Percentiles rank a stretch among this genome's conserved stretches.
Conservation (phyloP, 2,888 invertebrate genomes). For the Macaria liturata region DNA sequence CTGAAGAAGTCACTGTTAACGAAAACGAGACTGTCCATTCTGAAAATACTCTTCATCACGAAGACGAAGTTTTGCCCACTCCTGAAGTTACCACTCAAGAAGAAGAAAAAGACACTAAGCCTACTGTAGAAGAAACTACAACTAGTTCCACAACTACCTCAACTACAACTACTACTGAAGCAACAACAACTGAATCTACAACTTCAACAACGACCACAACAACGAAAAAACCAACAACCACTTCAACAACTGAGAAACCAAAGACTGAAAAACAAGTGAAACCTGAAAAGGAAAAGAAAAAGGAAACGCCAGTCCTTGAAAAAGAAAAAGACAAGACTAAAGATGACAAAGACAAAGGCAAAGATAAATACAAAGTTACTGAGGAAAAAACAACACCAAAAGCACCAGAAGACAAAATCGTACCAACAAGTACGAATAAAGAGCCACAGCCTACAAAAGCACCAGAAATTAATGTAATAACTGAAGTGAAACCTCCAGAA, state of each 20-base stretch:
- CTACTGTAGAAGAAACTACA: conserved; percentile 45
- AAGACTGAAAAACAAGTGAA: conserved; percentile 50
- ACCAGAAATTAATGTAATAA: conserved; percentile 40
- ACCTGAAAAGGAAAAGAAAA: conserved; percentile 66
- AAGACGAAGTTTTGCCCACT: conserved; percentile 48
- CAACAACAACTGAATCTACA: conserved; percentile 38
- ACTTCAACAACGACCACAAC: conserved; percentile 42
- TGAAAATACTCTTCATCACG: conserved; percentile 64
- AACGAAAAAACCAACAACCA: conserved; percentile 47
- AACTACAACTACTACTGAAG: conserved; percentile 43
- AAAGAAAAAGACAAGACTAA: conserved; percentile 50
- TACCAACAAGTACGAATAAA: conserved; percentile 25
- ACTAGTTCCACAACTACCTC: conserved; percentile 44
- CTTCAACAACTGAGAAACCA: conserved; percentile 15
- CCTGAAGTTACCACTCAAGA: conserved; percentile 52
- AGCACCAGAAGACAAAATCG: conserved; percentile 38
- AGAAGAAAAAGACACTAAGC: conserved; percentile 45
- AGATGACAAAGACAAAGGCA: conserved; percentile 30
- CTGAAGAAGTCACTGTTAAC: conserved; percentile 39
- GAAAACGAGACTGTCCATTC: conserved; percentile 69
- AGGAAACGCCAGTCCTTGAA: conserved; percentile 52
- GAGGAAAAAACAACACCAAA: conserved; percentile 33
- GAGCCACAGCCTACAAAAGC: conserved; percentile 24
- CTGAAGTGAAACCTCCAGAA: conserved; percentile 27
- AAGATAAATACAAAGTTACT: conserved; percentile 46